Conservation (phyloP, 1,140 invertebrate genomes). For the Drosophila parvula region DNA sequence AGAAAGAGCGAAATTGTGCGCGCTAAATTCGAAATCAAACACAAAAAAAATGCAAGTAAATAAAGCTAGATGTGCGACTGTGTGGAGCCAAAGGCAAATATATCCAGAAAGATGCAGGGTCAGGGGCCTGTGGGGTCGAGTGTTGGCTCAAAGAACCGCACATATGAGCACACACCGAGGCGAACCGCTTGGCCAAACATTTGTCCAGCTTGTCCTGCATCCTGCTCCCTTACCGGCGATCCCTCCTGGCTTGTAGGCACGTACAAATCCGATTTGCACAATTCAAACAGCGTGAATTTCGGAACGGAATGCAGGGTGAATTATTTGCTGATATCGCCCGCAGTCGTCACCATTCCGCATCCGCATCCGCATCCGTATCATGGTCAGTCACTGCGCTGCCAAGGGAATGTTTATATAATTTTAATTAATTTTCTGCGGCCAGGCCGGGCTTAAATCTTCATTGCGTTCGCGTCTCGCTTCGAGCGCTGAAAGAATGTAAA, state of each 20-base stretch:
- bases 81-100: slow-evolving; percentile 77
- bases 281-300: slow-evolving; percentile 75
- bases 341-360: slow-evolving; percentile 29
- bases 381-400: background rate
- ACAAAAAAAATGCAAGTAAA: slow-evolving; percentile 68
- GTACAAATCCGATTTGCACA: slow-evolving; percentile 80
- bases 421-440: slow-evolving; percentile 78
- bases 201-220: slow-evolving; percentile 55
- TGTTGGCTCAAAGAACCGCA: slow-evolving; percentile 66
- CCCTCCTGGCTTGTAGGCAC: slow-evolving; percentile 42
- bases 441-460: slow-evolving; percentile 52
- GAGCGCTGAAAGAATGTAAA: slow-evolving; percentile 13
- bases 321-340: slow-evolving; percentile 67
- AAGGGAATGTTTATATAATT: slow-evolving; percentile 64
- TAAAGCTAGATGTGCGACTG: slow-evolving; percentile 63
- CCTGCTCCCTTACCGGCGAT: background rate
- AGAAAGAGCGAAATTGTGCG: slow-evolving; percentile 62
- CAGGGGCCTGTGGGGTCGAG: slow-evolving; percentile 45
- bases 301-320: slow-evolving; percentile 51
- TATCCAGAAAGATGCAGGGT: slow-evolving; percentile 52
- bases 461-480: background rate
- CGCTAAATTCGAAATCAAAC: slow-evolving; percentile 80
- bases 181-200: slow-evolving; percentile 74
- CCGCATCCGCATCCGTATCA: slow-evolving; percentile 8
- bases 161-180: slow-evolving; percentile 52